Conservation (phyloP, 2,888 invertebrate species). For the Metellina segmentata region DNA sequence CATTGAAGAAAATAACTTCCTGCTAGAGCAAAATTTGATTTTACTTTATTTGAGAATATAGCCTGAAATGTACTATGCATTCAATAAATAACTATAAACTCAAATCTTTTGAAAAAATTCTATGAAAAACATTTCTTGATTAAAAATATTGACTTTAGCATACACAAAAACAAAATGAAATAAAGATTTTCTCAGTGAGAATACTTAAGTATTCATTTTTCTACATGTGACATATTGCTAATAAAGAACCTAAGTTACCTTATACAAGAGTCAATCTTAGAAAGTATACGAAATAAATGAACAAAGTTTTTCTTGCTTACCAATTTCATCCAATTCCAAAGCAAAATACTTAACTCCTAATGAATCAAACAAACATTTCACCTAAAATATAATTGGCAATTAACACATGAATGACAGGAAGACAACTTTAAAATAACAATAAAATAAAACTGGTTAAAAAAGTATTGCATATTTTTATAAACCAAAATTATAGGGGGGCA, state of each 20-base stretch:
- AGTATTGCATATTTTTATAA: not conserved
- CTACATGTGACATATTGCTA: not conserved
- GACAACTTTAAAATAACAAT: not conserved
- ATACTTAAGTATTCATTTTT: not conserved
- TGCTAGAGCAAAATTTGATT: too few relatives aligned
- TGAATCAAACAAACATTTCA: slow-evolving; percentile 82
- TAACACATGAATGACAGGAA: not conserved
- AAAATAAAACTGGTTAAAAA: not conserved
- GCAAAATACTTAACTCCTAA: slow-evolving; percentile 80
- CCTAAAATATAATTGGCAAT: slow-evolving; percentile 79
- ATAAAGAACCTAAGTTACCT: not conserved
- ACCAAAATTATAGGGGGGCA: not conserved
- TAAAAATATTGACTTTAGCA: not conserved
- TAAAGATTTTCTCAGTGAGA: not conserved
- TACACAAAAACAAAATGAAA: not conserved
- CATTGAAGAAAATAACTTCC: too few relatives aligned
- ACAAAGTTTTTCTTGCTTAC: slow-evolving; percentile 78
- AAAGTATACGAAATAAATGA: not conserved
- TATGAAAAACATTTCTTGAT: too few relatives aligned
- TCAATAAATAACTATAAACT: too few relatives aligned
- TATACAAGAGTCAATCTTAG: not conserved
- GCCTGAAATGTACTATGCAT: too few relatives aligned
- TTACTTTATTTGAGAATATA: too few relatives aligned
- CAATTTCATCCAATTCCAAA: slow-evolving; percentile 82
- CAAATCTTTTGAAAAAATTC: too few relatives aligned